Evolutionary conservation across 64 coral and sea anemone genomes (phyloP).

Genomic region (Anthopleura sola): DNA sequence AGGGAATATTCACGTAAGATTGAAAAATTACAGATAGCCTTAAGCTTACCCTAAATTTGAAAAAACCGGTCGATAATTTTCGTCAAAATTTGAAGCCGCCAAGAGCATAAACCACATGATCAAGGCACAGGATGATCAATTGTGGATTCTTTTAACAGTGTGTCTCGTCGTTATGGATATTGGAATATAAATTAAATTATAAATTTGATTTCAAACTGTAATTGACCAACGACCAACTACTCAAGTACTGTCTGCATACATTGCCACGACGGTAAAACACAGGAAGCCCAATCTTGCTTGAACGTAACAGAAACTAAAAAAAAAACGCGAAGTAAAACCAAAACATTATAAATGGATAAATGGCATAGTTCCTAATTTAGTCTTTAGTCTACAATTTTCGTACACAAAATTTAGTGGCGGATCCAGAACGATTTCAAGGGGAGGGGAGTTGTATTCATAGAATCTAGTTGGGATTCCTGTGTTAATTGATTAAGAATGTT

Average conservation of each 20-base stretch:
- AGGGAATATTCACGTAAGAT: not conserved
- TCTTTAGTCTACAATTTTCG: no score
- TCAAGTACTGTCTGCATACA: no score
- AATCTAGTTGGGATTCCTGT: not conserved
- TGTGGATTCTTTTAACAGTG: not conserved
- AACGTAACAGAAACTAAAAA: not conserved
- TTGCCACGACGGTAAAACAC: not conserved
- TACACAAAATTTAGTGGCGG: no score
- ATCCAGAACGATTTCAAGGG: no score
- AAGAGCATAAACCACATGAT: not conserved
- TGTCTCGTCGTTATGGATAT: not conserved
- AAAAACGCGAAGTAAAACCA: not conserved
- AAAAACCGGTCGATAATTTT: not conserved
- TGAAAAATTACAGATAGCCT: no score
- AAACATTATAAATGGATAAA: not conserved
- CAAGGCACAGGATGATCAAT: not conserved
- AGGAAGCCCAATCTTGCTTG: not conserved
- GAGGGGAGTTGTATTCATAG: not conserved
- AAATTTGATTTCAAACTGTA: no score
- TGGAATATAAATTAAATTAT: not conserved
- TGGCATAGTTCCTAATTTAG: no score
- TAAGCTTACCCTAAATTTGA: no score
- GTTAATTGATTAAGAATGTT: not conserved
- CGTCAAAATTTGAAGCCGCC: not conserved
- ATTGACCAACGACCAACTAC: no score